phyloP scores from a whole-genome alignment of 2,797 vertebrate species.

The Sebastes alutus region DNA sequence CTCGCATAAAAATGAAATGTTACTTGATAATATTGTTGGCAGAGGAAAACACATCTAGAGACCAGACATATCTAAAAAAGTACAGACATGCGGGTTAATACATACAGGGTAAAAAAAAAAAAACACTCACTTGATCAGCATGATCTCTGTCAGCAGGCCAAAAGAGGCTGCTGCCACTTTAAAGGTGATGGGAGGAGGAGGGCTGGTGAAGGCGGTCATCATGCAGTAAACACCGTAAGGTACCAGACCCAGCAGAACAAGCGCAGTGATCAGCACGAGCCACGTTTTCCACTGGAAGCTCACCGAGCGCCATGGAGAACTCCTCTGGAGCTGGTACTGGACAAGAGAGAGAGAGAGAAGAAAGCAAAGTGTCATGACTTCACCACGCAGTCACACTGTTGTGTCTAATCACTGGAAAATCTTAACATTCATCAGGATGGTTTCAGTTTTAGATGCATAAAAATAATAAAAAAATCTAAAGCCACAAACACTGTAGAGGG shows the following conservation, averaged over 20 bases:
- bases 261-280: slow-evolving; percentile 5
- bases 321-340: slow-evolving; percentile 76
- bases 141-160: slow-evolving; percentile 58
- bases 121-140: slow-evolving; percentile 75
- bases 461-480: background rate
- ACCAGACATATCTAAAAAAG: background rate
- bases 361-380: background rate
- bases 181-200: slow-evolving; percentile 60
- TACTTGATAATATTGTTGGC: slow-evolving; percentile 25
- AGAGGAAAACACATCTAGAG: slow-evolving; percentile 13
- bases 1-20: slow-evolving; percentile 36
- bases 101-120: background rate
- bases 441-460: background rate
- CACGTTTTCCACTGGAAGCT: slow-evolving; percentile 69
- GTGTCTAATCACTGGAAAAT: background rate
- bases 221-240: slow-evolving; percentile 63
- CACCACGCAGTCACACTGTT: background rate
- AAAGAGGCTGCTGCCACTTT: slow-evolving; percentile 70
- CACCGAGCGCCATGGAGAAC: slow-evolving; percentile 61
- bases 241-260: slow-evolving; percentile 51
- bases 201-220: slow-evolving; percentile 60
- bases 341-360: slow-evolving; percentile 16
- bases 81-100: background rate
- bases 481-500: background rate
- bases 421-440: background rate